Base-by-base conservation (phyloP, 2,797 vertebrate genomes). In the Sebastes vulpes region DNA sequence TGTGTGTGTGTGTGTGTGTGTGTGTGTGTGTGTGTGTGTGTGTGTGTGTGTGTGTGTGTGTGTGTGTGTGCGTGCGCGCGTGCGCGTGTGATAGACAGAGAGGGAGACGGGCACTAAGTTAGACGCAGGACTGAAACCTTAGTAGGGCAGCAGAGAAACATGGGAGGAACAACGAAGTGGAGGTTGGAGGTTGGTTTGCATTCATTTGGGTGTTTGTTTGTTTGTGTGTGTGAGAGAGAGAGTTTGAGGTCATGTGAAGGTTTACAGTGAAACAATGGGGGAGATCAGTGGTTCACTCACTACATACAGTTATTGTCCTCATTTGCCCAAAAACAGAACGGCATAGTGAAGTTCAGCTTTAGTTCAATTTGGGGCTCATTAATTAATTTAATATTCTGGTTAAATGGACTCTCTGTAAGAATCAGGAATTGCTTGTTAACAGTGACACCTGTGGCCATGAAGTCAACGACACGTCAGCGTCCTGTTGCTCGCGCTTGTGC, bases 111-210 rank as follows among this genome's bases (percentile, higher is more conserved):
- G 95, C 95, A 95, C 96, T 93, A 97, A 97, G 97, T 98, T 97
- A 98, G 97, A 97, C 96, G 96, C 94, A 95, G 96, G 90, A 90
- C 95, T 97, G 97, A 97, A 98, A 98, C 95, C 91, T 95, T 96
- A 98, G 96, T 95, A 92, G 96, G 96, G 97, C 97, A 97, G 97
- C 97, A 97, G 96, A 96, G 94, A 84, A 94, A 79, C 76, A 84
- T 29, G 65, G 69, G 92, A 94, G 94, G 93, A 92, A 93, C 95
- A 92, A 58, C 86, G 95, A 87, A 89, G 83, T 29, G 84, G 93
- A 92, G 90, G 88, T 88, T 77, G 60, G 52, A 52, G 71, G 29
- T 52, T 23, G 21, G 63, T 72, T 69, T 35, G 35, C 61, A 42
- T 32, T 18, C 3, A 10, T 58, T 21, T 35, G 46, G 25, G 58